Base-by-base conservation (phyloP, 2,113 vertebrate genomes). In the Dipodomys ordii region DNA sequence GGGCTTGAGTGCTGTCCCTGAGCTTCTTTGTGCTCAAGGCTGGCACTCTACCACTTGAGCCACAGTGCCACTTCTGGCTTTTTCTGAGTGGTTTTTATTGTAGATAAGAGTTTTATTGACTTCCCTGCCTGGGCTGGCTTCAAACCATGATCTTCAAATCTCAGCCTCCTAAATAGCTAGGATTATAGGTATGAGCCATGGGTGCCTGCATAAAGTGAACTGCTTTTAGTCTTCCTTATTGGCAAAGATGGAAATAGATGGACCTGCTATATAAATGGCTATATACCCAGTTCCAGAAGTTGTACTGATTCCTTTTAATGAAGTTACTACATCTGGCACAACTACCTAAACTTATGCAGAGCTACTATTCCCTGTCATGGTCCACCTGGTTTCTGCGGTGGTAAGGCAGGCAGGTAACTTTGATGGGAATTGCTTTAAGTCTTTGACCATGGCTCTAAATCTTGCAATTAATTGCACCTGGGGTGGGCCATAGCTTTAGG, bases 181-280 rank as follows among this genome's bases (percentile, higher is more conserved):
- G 53, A 57, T 57, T 57, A 18, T 15, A 57, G 15, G 53, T 16
- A 3, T 57, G 53, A 57, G 53, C 53, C 53, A 57, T 8, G 12
- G 53, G 53, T 57, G 53, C 16, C 53, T 16, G 15, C 3, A 11
- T 57, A 93, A 69, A 19, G 10, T 28, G 32, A 91, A 39, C 25
- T 46, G 72, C 57, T 78, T 90, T 83, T 71, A 46, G 74, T 35
- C 27, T 28, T 88, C 16, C n/a, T 95, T 78, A 35, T 74, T 88
- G 35, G 57, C 64, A 76, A 65, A 69, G 19, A n/a, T 67, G 53
- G 46, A 64, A 39, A 82, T 74, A 72, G 87, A 82, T 27, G 11
- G 49, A 18, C 53, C 81, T 88, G 9, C 12, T 77, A 80, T 49
- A 69, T 71, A 49, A 60, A 1, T 90, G 69, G 44, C 39, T 39